A percentile compares a stretch with the other conserved stretches of the same genome.
These are phyloP conservation scores for Cynopterus sphinx DNA, from an alignment of 2,797 vertebrate species.

Conservation along the genomic window DNA sequence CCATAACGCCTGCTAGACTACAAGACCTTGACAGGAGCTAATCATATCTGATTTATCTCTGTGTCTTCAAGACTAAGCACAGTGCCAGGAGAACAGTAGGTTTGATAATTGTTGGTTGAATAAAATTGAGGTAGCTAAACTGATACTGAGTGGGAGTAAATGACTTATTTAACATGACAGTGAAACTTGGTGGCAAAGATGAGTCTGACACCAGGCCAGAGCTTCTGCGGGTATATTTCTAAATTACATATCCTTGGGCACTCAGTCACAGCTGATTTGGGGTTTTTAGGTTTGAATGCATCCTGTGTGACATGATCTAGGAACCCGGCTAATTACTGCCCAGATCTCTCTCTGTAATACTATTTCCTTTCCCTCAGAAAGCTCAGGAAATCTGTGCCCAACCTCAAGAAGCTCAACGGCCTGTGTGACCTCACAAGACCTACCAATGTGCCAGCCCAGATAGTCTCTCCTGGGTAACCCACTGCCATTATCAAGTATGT, in stretches of 20 bases:
- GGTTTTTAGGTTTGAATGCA: not conserved
- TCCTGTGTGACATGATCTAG: not conserved
- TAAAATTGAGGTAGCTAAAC: not conserved
- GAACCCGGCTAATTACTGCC: not conserved
- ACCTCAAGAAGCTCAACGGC: not conserved
- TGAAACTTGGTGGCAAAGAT: not conserved
- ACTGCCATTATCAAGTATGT: not conserved
- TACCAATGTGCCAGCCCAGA: not conserved
- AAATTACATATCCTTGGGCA: not conserved
- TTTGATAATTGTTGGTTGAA: not conserved
- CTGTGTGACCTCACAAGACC: not conserved
- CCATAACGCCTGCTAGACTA: not conserved
- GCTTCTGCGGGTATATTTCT: not conserved
- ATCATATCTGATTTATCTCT: not conserved
- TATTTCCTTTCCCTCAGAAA: conserved; percentile 15
- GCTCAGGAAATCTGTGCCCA: not conserved
- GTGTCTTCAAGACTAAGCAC: not conserved
- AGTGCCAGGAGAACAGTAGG: not conserved
- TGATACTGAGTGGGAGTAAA: not conserved
- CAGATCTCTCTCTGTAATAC: not conserved
- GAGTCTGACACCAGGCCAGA: not conserved
- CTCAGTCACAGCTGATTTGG: not conserved
- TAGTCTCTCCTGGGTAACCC: not conserved
- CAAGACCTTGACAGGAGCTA: not conserved
- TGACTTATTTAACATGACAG: not conserved